Evolutionary conservation across 2,113 vertebrate genomes (phyloP), one percentile per base, ranked within the genome.

Genomic region (Callocephalon fimbriatum): DNA sequence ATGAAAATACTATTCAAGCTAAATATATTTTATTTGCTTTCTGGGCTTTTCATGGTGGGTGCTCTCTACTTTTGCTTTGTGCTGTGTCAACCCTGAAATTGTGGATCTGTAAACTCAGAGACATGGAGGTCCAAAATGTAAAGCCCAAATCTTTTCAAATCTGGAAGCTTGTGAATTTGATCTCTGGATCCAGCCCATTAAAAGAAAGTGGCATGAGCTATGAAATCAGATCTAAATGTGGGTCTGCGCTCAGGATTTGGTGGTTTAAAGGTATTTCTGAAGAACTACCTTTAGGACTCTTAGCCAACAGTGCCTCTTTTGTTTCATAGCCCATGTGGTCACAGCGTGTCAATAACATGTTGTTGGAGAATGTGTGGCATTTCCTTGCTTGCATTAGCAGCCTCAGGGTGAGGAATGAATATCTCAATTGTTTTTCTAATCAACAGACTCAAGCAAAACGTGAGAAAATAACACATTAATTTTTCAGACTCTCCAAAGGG

Each of bases 361-460:
- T 74, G 42, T 68, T 86, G 79, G 68, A 78, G 88, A 94, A 96
- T 88, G 77, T 17, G 35, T 82, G 82, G 79, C 61, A 88, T 96
- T 97, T 95, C 86, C 93, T 95, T 76, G 31, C 63, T 53, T 84
- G 44, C 37, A 18, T 27, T 80, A 75, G 47, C 66, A 77, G 51
- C 68, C 75, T 58, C 3, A 14, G 78, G 61, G 48, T 12, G 22
- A 58, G 32, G 59, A 76, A 82, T 95, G 77, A 95, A 62, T 95
- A 58, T 89, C 66, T 63, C 73, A 38, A 37, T 96, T 97, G 85
- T 94, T 94, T 86, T 63, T 66, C 44, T 77, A 75, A 62, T 66
- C 53, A 84, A 40, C 29, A 74, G 59, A 42, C 80, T 35, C 54
- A 63, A 74, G 74, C 38, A 80, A 79, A 90, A 75, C 22, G 38